Conservation (phyloP, 2,888 invertebrate genomes). For the Cacoxenus indagator region DNA sequence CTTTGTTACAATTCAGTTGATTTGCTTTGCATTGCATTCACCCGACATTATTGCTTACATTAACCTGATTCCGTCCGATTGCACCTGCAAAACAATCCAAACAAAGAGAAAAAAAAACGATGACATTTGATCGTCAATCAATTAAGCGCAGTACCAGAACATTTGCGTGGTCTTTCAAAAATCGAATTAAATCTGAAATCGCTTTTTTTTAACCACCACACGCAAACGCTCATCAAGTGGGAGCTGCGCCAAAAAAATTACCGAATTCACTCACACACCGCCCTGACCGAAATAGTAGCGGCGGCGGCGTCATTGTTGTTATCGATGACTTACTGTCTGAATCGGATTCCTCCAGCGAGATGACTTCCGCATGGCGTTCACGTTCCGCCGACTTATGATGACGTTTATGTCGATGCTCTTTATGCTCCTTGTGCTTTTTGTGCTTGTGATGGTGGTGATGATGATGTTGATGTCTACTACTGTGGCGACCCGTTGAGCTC, state of each 20-base stretch:
- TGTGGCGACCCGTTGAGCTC: neutral
- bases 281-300: neutral
- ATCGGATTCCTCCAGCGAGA: slow-evolving; percentile 66
- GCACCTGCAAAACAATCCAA: slow-evolving; percentile 49
- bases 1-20: neutral
- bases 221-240: slow-evolving; percentile 40
- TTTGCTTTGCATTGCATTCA: neutral
- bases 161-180: slow-evolving; percentile 36
- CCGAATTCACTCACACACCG: neutral
- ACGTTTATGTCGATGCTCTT: slow-evolving; percentile 60
- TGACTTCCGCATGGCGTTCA: slow-evolving; percentile 55
- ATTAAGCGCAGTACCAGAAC: slow-evolving; percentile 52
- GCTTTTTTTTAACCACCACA: slow-evolving; percentile 41
- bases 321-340: slow-evolving; percentile 69
- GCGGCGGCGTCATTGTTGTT: neutral
- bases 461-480: slow-evolving; percentile 44
- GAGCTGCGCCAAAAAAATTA: slow-evolving; percentile 30
- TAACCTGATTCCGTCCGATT: slow-evolving; percentile 21
- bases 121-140: slow-evolving; percentile 49
- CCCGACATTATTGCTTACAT: slow-evolving; percentile 41
- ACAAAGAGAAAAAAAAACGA: slow-evolving; percentile 52
- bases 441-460: slow-evolving; percentile 56
- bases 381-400: slow-evolving; percentile 41
- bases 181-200: slow-evolving; percentile 39
- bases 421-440: slow-evolving; percentile 63